These are phyloP conservation scores for Erinaceus europaeus DNA, from an alignment of 2,113 vertebrate species.

Conservation along the genomic window DNA sequence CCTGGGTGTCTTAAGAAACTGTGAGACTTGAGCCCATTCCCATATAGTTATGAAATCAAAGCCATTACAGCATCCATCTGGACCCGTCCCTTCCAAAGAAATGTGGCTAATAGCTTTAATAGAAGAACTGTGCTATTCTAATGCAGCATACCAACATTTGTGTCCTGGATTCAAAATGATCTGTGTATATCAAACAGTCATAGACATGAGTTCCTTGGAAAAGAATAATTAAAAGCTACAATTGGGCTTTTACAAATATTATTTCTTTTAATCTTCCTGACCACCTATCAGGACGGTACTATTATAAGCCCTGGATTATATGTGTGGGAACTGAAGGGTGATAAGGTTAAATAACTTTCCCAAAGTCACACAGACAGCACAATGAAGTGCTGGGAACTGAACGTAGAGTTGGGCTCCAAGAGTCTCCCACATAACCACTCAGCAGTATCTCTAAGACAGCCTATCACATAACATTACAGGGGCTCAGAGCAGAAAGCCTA, in stretches of 20 bases:
- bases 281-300: background rate
- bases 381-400: background rate
- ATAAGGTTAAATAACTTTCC: background rate
- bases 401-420: background rate
- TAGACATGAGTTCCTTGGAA: background rate
- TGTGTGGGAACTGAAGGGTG: background rate
- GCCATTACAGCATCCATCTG: background rate
- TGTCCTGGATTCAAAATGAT: background rate
- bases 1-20: conserved; percentile 7
- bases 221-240: background rate
- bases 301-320: background rate
- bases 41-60: conserved; percentile 4
- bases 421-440: background rate
- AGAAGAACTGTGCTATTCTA: background rate
- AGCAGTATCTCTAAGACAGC: background rate
- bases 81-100: background rate
- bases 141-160: background rate
- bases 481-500: background rate
- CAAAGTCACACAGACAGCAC: background rate
- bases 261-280: background rate
- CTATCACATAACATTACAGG: fast-evolving
- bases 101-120: background rate
- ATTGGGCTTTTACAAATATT: background rate
- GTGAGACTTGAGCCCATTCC: conserved; percentile 9
- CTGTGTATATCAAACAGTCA: background rate